A percentile compares a stretch with the other conserved stretches of the same genome.
Evolutionary conservation across 1,140 invertebrate genomes (phyloP).

Genomic region (Physella acuta): DNA sequence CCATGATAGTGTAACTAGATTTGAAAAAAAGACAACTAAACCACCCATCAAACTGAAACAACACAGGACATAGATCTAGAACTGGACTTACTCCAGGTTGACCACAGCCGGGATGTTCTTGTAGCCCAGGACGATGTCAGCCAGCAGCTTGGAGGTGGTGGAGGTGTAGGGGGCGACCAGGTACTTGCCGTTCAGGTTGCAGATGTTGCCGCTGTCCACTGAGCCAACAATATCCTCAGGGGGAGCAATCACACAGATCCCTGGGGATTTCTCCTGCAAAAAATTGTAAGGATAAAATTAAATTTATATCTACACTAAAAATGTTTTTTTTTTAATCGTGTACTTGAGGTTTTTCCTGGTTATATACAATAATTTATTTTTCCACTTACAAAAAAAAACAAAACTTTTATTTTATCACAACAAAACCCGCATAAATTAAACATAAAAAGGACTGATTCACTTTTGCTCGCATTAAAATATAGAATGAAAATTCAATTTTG

Average conservation of each 20-base stretch:
- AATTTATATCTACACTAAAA: background rate
- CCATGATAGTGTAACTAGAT: background rate
- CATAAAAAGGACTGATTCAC: no score
- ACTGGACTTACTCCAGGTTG: background rate
- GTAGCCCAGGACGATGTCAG: background rate
- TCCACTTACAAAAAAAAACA: no score
- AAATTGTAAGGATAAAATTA: background rate
- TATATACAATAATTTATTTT: no score
- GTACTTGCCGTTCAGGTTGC: background rate
- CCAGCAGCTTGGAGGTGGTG: background rate
- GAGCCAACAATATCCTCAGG: background rate
- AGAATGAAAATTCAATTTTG: no score
- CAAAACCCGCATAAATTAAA: no score
- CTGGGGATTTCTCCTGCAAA: background rate
- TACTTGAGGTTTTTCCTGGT: background rate
- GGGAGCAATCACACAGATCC: background rate
- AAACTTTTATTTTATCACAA: no score
- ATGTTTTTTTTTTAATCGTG: no score
- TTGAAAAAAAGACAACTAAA: background rate
- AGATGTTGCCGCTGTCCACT: background rate
- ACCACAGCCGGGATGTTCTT: background rate
- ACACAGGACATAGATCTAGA: background rate
- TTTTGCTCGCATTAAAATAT: no score
- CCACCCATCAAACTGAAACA: background rate
- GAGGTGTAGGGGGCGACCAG: background rate